phyloP scores from a whole-genome alignment of 2,797 vertebrate genomes.

The Sebastes kiyomatsui region DNA sequence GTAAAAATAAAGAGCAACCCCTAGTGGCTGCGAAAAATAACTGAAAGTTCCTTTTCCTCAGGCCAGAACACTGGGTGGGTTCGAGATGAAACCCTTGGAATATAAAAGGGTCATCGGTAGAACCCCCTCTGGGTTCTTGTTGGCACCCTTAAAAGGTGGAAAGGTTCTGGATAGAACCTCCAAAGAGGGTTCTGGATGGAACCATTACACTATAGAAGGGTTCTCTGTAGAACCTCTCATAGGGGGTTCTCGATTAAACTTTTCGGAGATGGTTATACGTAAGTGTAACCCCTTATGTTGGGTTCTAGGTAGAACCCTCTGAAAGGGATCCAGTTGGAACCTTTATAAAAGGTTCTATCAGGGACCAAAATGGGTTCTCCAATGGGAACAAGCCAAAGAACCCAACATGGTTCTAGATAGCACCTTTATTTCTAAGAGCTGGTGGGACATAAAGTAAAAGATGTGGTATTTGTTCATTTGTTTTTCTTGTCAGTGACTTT shows the following conservation, averaged over 20 bases:
- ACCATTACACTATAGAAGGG: neutral
- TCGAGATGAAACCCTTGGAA: neutral
- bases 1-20: no score
- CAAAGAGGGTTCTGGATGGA: neutral
- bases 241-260: neutral
- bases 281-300: neutral
- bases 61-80: neutral
- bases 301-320: neutral
- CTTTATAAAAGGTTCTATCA: neutral
- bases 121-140: neutral
- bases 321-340: neutral
- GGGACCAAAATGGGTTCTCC: neutral
- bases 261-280: neutral
- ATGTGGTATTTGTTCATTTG: neutral
- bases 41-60: no score
- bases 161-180: neutral
- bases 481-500: neutral
- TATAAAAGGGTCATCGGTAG: neutral
- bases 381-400: neutral
- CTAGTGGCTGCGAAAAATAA: no score
- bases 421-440: neutral
- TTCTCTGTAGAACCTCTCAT: neutral
- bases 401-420: neutral
- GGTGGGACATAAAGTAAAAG: neutral
- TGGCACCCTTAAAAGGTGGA: neutral